These are phyloP conservation scores for Pentalonia nigronervosa DNA, from an alignment of 1,140 invertebrate genomes.

Conservation along the genomic window DNA sequence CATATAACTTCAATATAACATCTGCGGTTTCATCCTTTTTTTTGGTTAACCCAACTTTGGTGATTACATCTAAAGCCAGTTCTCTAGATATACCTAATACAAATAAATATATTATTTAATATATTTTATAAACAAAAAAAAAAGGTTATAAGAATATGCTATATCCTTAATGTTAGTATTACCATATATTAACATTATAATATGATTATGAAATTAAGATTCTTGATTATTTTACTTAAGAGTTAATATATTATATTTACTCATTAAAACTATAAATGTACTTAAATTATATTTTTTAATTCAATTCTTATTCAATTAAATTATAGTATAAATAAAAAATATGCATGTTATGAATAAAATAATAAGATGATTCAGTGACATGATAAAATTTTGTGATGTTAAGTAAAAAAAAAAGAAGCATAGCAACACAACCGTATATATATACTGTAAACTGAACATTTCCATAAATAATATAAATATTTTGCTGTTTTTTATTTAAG, in stretches of 20 bases:
- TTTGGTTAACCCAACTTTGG: slow-evolving; percentile 82
- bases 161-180: background rate
- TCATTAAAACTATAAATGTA: background rate
- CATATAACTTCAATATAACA: slow-evolving; percentile 87
- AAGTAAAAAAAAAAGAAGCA: too few species aligned
- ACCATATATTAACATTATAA: background rate
- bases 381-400: too few species aligned
- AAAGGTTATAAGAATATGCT: too few species aligned
- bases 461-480: too few species aligned
- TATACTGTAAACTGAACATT: too few species aligned
- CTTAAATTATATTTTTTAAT: background rate
- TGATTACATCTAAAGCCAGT: slow-evolving; percentile 77
- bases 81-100: slow-evolving; percentile 73
- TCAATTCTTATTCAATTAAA: background rate
- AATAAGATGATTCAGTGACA: background rate
- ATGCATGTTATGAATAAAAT: background rate
- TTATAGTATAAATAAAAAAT: background rate
- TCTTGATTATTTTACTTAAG: background rate
- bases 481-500: too few species aligned
- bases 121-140: too few species aligned
- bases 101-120: background rate
- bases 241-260: background rate
- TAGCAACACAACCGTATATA: too few species aligned
- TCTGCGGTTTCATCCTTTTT: slow-evolving; percentile 77
- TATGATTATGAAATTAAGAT: background rate